These are phyloP conservation scores for Agrenia bidenticulata DNA, from an alignment of 2,888 invertebrate genomes.

Conservation along the genomic window DNA sequence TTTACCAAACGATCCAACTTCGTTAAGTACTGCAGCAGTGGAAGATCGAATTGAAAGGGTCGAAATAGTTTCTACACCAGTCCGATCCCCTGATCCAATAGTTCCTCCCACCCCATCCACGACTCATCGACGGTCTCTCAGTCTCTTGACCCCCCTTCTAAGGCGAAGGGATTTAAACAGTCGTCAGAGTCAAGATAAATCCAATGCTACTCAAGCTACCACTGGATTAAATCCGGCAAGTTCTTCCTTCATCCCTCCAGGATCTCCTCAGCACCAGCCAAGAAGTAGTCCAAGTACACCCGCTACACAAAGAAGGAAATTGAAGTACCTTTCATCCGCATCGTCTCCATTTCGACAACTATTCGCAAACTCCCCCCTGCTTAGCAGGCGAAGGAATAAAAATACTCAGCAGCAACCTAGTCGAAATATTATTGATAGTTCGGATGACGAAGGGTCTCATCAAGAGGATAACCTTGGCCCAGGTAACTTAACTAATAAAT, in stretches of 20 bases:
- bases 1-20: neutral
- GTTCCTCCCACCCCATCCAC: conserved; percentile 19
- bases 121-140: conserved; percentile 44
- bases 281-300: conserved; percentile 76
- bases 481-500: neutral
- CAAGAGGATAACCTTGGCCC: conserved; percentile 5
- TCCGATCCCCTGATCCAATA: conserved; percentile 28
- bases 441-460: conserved; percentile 69
- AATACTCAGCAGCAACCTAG: conserved; percentile 30
- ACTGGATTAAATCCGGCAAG: conserved; percentile 33
- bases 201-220: conserved; percentile 19
- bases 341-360: conserved; percentile 52
- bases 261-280: conserved; percentile 61
- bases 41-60: conserved; percentile 34
- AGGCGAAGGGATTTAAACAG: conserved; percentile 44
- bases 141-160: conserved; percentile 48
- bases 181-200: conserved; percentile 30
- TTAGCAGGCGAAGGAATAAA: conserved; percentile 59
- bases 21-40: neutral
- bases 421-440: conserved; percentile 69
- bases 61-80: neutral
- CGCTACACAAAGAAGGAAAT: conserved; percentile 67
- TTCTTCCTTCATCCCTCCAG: conserved; percentile 50
- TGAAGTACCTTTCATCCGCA: conserved; percentile 64
- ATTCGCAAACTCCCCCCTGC: conserved; percentile 78